Evolutionary conservation across 2,797 vertebrate genomes (phyloP), one percentile per base, ranked within the genome.

Genomic region (Erithacus rubecula): DNA sequence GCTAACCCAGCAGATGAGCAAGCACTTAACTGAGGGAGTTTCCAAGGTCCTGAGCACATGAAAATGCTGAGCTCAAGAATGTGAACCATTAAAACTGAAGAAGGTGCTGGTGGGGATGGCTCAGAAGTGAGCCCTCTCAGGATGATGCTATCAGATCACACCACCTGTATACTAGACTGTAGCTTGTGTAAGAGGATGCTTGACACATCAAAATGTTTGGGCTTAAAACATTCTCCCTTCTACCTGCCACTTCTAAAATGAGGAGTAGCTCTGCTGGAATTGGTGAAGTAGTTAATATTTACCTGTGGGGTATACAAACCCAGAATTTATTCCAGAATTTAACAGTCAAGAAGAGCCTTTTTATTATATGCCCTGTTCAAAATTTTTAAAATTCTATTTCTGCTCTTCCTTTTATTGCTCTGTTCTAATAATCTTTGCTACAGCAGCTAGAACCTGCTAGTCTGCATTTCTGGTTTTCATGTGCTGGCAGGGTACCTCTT

Each of bases 341-440:
- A 72, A 62, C 21, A 63, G 24, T 27, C 23, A 93, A 82, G 34
- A 90, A 67, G 11, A 69, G 21, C 37, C 34, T 75, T 93, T 90
- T 87, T 89, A 93, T 87, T 71, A 86, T 4, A 64, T 30, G 19
- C 36, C 37, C 72, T 47, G 29, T 78, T 63, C 78, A 83, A 46
- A 53, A 87, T 93, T 44, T 89, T 64, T 4, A 56, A 34, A 89
- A 83, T 83, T 83, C 56, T 93, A 71, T 96, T 89, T 79, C 67
- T 90, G 83, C 80, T 89, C 32, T 90, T 95, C 75, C 51, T 94
- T 92, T 90, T 75, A 46, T 94, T 89, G 72, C 51, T 84, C 68
- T 88, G 52, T 89, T 96, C 91, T 7, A 15, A 84, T 97, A 22
- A 67, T 93, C 92, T 91, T 46, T 94, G 78, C 63, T 74, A 72